phyloP scores from a whole-genome alignment of 2,797 vertebrate species.

The Oreonectes daqikongensis region DNA sequence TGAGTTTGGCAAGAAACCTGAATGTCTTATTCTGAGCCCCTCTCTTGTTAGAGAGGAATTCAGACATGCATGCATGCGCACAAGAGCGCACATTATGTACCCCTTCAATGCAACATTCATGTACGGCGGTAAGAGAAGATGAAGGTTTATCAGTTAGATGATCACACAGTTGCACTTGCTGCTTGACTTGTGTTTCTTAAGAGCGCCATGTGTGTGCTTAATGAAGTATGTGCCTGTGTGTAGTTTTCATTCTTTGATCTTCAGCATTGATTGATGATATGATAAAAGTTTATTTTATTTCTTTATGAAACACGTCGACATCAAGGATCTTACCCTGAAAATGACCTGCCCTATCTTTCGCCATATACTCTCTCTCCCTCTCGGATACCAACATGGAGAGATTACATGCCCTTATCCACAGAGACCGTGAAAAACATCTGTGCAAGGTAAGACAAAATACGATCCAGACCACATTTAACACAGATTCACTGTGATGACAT shows the following conservation, averaged over 20 bases:
- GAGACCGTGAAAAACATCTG: not conserved
- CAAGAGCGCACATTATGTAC: conserved; percentile 11
- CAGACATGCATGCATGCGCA: not conserved
- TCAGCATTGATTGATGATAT: conserved; percentile 2
- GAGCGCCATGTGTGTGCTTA: conserved; percentile 25
- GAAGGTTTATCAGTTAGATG: conserved; percentile 33
- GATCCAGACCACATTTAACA: not conserved
- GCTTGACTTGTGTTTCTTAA: conserved; percentile 30
- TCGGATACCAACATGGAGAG: not conserved
- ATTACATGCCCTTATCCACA: not conserved
- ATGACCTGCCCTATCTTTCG: not conserved
- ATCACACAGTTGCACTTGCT: conserved; percentile 9
- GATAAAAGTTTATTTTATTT: conserved; percentile 26
- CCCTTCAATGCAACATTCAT: conserved; percentile 3
- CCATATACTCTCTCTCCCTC: too few species aligned
- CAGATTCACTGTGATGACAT: not conserved
- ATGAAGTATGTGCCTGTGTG: conserved; percentile 24
- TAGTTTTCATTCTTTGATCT: conserved; percentile 24
- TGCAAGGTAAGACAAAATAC: not conserved
- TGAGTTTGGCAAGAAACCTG: conserved; percentile 38
- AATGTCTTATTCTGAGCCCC: conserved; percentile 27
- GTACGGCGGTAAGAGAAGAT: not conserved
- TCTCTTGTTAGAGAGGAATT: conserved; percentile 23
- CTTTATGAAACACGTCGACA: not conserved
- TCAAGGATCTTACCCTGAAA: not conserved